Base-by-base conservation (phyloP, 2,888 invertebrate genomes). In the Hofmannophila pseudospretella region DNA sequence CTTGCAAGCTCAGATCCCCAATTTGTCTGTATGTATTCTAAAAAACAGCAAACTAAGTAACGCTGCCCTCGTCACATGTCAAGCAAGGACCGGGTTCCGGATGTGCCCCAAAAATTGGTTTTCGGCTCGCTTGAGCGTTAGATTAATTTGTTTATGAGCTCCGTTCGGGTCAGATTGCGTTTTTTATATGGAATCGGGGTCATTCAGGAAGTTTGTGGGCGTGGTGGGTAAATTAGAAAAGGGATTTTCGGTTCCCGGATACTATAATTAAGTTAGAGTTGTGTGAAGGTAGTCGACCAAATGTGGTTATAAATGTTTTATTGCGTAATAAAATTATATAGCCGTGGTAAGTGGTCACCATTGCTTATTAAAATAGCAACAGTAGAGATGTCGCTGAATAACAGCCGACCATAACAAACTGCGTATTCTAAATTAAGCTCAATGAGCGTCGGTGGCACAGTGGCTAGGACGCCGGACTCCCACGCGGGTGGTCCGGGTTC, bases 11-110 rank as follows among this genome's bases (percentile, higher is more conserved):
- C n/a, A n/a, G 16, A 16, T 16, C 16, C 16, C 5, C n/a, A n/a
- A n/a, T 5, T 3, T 4, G 20, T n/a, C 23, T 7, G 31, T 32
- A 29, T 35, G 28, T 35, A 28, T 26, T 22, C 9, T 7, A n/a
- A 32, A 37, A 20, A 19, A 38, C n/a, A 52, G 45, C 45, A 53
- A 67, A 65, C 63, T 64, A 53, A 66, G 57, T 58, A 58, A 61
- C 50, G 32, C 43, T 44, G 51, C 70, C 73, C 71, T 72, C 67
- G 64, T 73, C 74, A 72, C 57, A 49, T 64, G 73, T 73, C 72
- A 66, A 39, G 49, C 30, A 51, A 37, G 48, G 45, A 63, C 70
- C 70, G 53, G 63, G 49, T 41, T 35, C 58, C 52, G 57, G 52
- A 55, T 57, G 49, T 50, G 39, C 45, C 58, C 66, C 64, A 71